These are phyloP conservation scores for Catajapyx aquilonaris DNA, from an alignment of 1,140 invertebrate genomes.

Conservation along the genomic window DNA sequence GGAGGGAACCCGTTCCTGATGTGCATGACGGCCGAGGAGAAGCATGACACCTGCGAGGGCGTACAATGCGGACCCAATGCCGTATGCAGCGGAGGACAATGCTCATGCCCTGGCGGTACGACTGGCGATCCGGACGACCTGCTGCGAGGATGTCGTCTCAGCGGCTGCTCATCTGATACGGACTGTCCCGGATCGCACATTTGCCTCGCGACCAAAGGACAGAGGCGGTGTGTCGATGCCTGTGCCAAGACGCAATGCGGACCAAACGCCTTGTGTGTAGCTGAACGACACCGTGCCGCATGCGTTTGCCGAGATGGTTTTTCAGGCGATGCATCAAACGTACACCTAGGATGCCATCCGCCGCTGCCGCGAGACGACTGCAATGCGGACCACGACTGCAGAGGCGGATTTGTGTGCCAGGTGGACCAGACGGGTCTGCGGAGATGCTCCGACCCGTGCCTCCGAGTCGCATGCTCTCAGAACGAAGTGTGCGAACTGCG, in stretches of 20 bases:
- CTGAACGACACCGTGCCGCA: slow-evolving; percentile 55
- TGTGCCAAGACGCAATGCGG: slow-evolving; percentile 73
- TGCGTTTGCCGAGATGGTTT: slow-evolving; percentile 66
- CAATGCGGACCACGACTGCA: slow-evolving; percentile 43
- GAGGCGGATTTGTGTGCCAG: slow-evolving; percentile 28
- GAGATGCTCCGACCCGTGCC: slow-evolving; percentile 54
- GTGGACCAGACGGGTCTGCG: slow-evolving; percentile 28
- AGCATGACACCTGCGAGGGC: slow-evolving; percentile 32
- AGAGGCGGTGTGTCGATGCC: slow-evolving; percentile 61
- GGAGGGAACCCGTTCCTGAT: slow-evolving; percentile 66
- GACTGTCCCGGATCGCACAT: slow-evolving; percentile 63
- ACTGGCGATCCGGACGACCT: slow-evolving; percentile 53
- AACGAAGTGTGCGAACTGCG: slow-evolving; percentile 52
- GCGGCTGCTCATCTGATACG: slow-evolving; percentile 49
- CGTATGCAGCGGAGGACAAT: slow-evolving; percentile 52
- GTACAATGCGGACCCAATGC: slow-evolving; percentile 60
- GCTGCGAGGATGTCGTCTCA: slow-evolving; percentile 38
- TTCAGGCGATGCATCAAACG: slow-evolving; percentile 52
- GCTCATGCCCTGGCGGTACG: slow-evolving; percentile 54
- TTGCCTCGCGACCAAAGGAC: slow-evolving; percentile 48
- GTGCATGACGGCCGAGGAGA: slow-evolving; percentile 36
- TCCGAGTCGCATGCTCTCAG: slow-evolving; percentile 49
- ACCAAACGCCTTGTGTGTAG: slow-evolving; percentile 66
- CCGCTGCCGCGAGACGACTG: slow-evolving; percentile 32
- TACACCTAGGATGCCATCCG: slow-evolving; percentile 44